Base-by-base conservation (phyloP, 2,113 vertebrate genomes). In the Apteryx owenii region DNA sequence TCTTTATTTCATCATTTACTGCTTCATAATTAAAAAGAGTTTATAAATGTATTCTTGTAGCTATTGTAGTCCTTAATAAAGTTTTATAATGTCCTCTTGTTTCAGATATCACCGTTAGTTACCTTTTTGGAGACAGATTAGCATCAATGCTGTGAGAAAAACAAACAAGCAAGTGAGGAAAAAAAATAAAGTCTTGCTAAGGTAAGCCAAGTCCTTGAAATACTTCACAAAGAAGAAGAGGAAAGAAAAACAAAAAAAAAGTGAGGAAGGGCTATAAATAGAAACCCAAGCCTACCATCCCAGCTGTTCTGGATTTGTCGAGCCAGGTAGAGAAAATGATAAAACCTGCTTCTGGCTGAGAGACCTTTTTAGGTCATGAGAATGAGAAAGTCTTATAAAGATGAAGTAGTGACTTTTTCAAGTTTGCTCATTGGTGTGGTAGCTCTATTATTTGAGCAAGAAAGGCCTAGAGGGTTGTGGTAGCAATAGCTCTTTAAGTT, bases 171-270 rank as follows among this genome's bases (percentile, higher is more conserved):
- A 38, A 56, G 22, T 17, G 31, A 31, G 18, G 13, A 54, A 60
- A 11, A 31, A 29, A 31, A 58, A 58, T 7, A 42, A 4, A 31
- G 0, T 7, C 7, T 12, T 0, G 4, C 0, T 1, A 84, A 76
- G 2, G 1, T 0, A 7, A 75, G 0, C 8, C 6, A 1, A 6
- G 4, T 9, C 9, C 5, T 25, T 33, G 0, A 38, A 5, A 4
- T 33, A 2, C 25, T 4, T 3, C 11, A 54, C 33, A 46, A 4
- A 71, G 2, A 10, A 29, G 1, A 1, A 3, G 0, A 38, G 33
- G 42, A 13, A 44, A 44, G 42, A 44, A 44, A 44, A 44, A 44
- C 10, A 38, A 38, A 38, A 38, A 58, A 33, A 31, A 11, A 1
- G 5, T 64, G 28, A 79, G 65, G 69, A 85, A 80, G 42, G 14